Conservation (phyloP, 2,797 vertebrate species). For the Malurus leucopterus region DNA sequence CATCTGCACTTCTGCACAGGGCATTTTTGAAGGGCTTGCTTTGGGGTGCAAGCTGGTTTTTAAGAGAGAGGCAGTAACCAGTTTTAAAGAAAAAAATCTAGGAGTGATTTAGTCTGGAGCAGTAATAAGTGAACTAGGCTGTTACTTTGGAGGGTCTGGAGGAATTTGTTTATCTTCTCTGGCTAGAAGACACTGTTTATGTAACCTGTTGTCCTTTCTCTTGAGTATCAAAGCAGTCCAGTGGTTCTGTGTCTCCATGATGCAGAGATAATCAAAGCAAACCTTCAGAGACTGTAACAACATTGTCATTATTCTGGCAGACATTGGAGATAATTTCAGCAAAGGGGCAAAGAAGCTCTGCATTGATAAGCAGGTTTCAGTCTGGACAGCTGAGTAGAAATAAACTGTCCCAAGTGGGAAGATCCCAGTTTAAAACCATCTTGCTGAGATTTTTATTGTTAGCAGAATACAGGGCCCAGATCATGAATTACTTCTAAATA, state of each 20-base stretch:
- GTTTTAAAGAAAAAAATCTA: background rate
- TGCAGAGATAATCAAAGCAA: conserved; percentile 47
- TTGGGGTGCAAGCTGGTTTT: background rate
- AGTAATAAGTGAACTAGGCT: background rate
- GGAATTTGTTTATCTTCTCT: background rate
- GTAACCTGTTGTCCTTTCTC: conserved; percentile 39
- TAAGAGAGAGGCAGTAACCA: background rate
- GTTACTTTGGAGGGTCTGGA: conserved; percentile 20
- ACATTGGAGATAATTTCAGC: conserved; percentile 6
- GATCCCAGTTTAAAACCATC: background rate
- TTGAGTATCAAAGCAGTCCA: conserved; percentile 22
- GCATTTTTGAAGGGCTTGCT: background rate
- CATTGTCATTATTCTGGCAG: conserved; percentile 30
- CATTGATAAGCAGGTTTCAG: background rate
- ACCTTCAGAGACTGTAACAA: conserved; percentile 25
- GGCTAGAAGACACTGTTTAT: conserved; percentile 38
- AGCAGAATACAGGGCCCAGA: background rate
- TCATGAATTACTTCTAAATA: background rate
- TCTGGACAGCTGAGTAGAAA: background rate
- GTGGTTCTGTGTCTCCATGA: conserved; percentile 16
- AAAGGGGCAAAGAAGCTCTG: background rate
- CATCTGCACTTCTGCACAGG: background rate
- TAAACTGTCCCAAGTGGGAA: background rate
- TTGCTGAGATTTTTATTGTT: background rate
- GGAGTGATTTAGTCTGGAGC: background rate